These are phyloP conservation scores for Epicampocera succincta DNA, from an alignment of 2,888 invertebrate genomes.

Conservation along the genomic window DNA sequence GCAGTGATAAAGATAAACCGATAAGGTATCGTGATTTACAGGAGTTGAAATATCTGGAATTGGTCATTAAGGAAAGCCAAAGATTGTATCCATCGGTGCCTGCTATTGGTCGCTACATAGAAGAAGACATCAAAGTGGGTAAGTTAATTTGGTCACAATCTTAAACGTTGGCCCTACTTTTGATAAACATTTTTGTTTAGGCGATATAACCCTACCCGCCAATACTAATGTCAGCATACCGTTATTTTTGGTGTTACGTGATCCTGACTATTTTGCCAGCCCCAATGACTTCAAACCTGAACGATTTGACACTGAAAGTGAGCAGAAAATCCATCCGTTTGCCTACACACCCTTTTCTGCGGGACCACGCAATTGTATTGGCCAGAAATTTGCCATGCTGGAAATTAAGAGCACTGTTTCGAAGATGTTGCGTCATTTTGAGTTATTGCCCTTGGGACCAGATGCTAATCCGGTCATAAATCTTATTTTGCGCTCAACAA, in stretches of 20 bases:
- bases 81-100: constrained; percentile 86
- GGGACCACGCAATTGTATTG: constrained; percentile 84
- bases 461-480: constrained; percentile 73
- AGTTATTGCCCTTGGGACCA: constrained; percentile 75
- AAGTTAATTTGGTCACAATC: constrained; percentile 53
- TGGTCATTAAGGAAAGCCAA: constrained; percentile 86
- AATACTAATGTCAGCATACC: constrained; percentile 75
- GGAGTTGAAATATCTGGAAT: constrained; percentile 82
- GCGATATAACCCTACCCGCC: constrained; percentile 74
- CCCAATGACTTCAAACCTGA: constrained; percentile 78
- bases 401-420: constrained; percentile 78
- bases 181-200: constrained; percentile 64
- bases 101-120: constrained; percentile 83
- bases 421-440: constrained; percentile 75
- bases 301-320: constrained; percentile 80
- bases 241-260: constrained; percentile 75
- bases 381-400: constrained; percentile 79
- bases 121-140: constrained; percentile 83
- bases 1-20: constrained; percentile 71
- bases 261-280: constrained; percentile 75
- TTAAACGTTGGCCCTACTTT: no score
- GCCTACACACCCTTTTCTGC: constrained; percentile 83
- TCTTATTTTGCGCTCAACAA: constrained; percentile 75
- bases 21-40: constrained; percentile 72
- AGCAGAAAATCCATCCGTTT: constrained; percentile 75